phyloP scores from a whole-genome alignment of 2,113 vertebrate genomes.

The Cottus gobio region DNA sequence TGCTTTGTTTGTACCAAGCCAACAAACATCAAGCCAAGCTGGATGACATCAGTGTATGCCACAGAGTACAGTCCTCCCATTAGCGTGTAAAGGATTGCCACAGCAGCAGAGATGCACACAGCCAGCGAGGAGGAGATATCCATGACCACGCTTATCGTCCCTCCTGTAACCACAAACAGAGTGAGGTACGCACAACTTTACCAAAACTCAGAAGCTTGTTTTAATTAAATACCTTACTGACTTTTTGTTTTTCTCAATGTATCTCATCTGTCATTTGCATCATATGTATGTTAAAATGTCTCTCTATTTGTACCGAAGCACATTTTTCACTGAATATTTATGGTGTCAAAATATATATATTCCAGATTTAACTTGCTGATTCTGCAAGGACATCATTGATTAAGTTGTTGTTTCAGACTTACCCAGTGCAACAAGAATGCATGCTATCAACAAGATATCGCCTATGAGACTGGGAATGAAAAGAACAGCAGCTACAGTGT shows the following conservation, averaged over 20 bases:
- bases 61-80: constrained; percentile 86
- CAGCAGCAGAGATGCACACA: constrained; percentile 78
- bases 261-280: neutral
- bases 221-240: neutral
- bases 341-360: neutral
- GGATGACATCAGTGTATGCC: constrained; percentile 85
- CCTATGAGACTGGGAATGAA: constrained; percentile 81
- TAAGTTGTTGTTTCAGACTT: constrained; percentile 24
- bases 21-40: constrained; percentile 78
- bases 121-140: constrained; percentile 73
- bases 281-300: neutral
- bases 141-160: constrained; percentile 82
- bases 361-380: neutral
- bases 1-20: constrained; percentile 78
- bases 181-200: neutral
- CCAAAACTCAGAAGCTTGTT: neutral
- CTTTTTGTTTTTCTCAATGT: neutral
- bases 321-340: neutral
- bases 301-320: neutral
- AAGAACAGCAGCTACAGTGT: constrained; percentile 73
- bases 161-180: constrained; percentile 65
- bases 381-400: neutral
- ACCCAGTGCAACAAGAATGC: constrained; percentile 83
- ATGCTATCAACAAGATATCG: constrained; percentile 85
- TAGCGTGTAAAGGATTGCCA: constrained; percentile 82